Evolutionary conservation across 2,888 invertebrate genomes (phyloP).

Genomic region (Busseola fusca): DNA sequence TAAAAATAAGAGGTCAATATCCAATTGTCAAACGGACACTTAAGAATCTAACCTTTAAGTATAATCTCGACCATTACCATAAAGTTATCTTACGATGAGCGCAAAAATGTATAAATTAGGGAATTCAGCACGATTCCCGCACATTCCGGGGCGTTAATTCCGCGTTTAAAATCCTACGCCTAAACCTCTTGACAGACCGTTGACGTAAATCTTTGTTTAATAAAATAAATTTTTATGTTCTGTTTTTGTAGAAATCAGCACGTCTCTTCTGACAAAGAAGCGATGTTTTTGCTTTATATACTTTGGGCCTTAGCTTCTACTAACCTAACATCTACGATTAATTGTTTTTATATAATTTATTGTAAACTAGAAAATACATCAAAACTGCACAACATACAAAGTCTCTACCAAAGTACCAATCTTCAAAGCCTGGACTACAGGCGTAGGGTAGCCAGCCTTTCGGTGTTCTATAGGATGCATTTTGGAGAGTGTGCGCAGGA

Average conservation of each 20-base stretch:
- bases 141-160: conserved; percentile 45
- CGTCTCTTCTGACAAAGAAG: not conserved
- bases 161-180: conserved; percentile 43
- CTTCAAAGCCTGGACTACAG: no score
- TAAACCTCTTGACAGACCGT: conserved; percentile 51
- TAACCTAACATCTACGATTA: not conserved
- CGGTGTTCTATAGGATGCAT: no score
- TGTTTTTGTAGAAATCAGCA: conserved; percentile 8
- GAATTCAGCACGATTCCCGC: conserved; percentile 24
- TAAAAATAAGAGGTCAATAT: conserved; percentile 35
- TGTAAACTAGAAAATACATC: no score
- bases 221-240: conserved; percentile 55
- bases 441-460: no score
- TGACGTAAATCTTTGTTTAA: conserved; percentile 61
- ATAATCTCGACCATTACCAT: conserved; percentile 42
- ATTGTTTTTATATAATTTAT: no score
- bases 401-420: no score
- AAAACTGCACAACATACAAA: no score
- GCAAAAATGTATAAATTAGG: conserved; percentile 56
- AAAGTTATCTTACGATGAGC: conserved; percentile 45
- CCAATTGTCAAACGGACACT: conserved; percentile 13
- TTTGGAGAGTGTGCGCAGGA: no score
- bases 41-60: conserved; percentile 17
- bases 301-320: no score
- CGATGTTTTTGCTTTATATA: not conserved